Percentiles rank a stretch among this genome's conserved stretches.
Evolutionary conservation across 30 jellyfish, hydroid and myxozoan species (phyloP).

Genomic region (Rhopilema esculentum): DNA sequence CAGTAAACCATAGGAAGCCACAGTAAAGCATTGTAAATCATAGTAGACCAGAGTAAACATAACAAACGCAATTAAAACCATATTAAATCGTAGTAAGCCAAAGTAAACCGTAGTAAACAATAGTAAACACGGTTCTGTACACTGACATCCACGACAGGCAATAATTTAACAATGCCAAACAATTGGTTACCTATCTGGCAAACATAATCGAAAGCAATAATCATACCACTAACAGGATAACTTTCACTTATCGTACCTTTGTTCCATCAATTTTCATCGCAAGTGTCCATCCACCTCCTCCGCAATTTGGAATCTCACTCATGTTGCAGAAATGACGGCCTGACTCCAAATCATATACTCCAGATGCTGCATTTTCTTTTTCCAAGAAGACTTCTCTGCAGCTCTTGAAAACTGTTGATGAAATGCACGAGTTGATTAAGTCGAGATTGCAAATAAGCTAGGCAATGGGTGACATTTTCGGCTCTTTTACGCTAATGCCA

Average conservation of each 20-base stretch:
- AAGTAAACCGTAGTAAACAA: no score
- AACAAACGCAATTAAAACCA: background rate
- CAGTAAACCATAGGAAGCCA: background rate
- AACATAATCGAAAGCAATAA: background rate
- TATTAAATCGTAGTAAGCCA: no score
- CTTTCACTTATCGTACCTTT: background rate
- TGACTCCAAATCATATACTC: constrained; percentile 14
- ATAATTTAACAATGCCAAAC: no score
- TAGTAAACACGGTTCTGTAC: no score
- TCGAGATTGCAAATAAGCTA: background rate
- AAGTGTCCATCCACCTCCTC: constrained; percentile 46
- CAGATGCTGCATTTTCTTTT: background rate
- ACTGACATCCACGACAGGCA: no score
- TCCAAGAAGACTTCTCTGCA: constrained; percentile 24
- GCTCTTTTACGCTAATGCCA: background rate
- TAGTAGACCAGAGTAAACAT: background rate
- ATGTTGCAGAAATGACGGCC: constrained; percentile 27
- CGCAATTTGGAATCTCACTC: background rate
- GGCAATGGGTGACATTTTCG: background rate
- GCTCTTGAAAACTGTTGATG: constrained; percentile 16
- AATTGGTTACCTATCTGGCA: background rate
- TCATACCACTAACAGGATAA: background rate
- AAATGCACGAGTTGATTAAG: background rate
- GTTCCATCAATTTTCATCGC: constrained; percentile 37
- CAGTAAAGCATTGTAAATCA: background rate